A percentile compares a stretch with the other conserved stretches of the same genome.
Evolutionary conservation across 2,797 vertebrate genomes (phyloP).

Genomic region (Echiichthys vipera): DNA sequence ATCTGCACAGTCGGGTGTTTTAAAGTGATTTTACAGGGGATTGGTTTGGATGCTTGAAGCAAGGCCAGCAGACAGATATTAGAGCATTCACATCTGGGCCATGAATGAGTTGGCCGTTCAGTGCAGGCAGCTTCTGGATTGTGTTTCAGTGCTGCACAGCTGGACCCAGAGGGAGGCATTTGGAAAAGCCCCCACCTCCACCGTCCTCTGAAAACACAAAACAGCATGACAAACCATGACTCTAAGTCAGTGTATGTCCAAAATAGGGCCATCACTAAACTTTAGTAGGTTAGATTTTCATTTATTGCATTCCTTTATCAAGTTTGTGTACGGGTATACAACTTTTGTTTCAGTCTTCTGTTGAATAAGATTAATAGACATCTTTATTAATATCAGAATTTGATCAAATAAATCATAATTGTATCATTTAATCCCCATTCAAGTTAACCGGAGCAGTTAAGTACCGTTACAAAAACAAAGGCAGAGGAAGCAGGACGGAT

Average conservation of each 20-base stretch:
- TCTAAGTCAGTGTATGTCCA: conserved; percentile 2
- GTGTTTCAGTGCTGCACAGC: conserved; percentile 76
- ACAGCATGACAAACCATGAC: conserved; percentile 29
- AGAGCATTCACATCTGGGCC: conserved; percentile 63
- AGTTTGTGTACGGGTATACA: background rate
- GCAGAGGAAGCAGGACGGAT: background rate
- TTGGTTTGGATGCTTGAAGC: conserved; percentile 42
- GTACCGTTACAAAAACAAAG: background rate
- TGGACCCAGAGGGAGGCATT: conserved; percentile 50
- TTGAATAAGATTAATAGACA: no score
- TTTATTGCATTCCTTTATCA: no score
- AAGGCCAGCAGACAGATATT: conserved; percentile 56
- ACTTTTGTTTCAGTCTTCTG: background rate
- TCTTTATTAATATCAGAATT: no score
- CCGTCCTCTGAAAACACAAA: conserved; percentile 27
- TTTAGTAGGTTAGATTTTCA: no score
- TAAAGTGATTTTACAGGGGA: conserved; percentile 58
- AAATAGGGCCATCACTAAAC: background rate
- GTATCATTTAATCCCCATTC: no score
- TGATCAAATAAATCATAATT: no score
- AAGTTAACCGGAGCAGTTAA: background rate
- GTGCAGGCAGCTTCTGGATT: conserved; percentile 55
- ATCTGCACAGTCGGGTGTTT: conserved; percentile 16
- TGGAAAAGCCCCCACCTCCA: conserved; percentile 44
- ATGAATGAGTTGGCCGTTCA: conserved; percentile 51